These are phyloP conservation scores for Plotosus lineatus DNA, from an alignment of 2,113 vertebrate genomes.

Conservation along the genomic window DNA sequence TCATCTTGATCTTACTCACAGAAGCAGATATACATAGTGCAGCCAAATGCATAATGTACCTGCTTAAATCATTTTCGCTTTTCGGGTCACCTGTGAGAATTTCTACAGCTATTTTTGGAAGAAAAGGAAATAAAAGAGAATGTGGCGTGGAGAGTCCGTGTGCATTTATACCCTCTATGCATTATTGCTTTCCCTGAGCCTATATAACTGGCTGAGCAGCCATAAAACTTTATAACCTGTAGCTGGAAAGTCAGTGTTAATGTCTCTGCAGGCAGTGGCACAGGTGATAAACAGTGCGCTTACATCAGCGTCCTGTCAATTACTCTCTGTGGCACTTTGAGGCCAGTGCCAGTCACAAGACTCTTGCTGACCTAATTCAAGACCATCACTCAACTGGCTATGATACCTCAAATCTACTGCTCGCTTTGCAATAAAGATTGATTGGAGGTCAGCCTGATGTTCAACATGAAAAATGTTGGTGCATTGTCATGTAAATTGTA, in stretches of 20 bases:
- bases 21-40: background rate
- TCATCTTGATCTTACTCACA: conserved; percentile 20
- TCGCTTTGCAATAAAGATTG: conserved; percentile 37
- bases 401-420: background rate
- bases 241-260: conserved; percentile 47
- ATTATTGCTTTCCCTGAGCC: conserved; percentile 58
- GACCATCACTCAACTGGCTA: background rate
- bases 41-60: background rate
- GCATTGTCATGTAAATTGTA: conserved; percentile 28
- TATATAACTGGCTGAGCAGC: conserved; percentile 53
- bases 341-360: conserved; percentile 57
- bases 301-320: conserved; percentile 51
- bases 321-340: conserved; percentile 70
- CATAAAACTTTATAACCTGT: conserved; percentile 54
- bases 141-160: conserved; percentile 37
- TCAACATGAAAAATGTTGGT: conserved; percentile 39
- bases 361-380: conserved; percentile 2
- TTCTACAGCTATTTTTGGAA: conserved; percentile 63
- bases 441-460: conserved; percentile 27
- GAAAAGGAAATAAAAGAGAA: conserved; percentile 53
- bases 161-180: conserved; percentile 63
- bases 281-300: conserved; percentile 40
- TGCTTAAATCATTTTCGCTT: background rate
- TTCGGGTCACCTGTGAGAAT: conserved; percentile 2
- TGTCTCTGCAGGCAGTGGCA: conserved; percentile 44